phyloP scores from a whole-genome alignment of 2,888 invertebrate genomes.

The Cheilosia vernalis region DNA sequence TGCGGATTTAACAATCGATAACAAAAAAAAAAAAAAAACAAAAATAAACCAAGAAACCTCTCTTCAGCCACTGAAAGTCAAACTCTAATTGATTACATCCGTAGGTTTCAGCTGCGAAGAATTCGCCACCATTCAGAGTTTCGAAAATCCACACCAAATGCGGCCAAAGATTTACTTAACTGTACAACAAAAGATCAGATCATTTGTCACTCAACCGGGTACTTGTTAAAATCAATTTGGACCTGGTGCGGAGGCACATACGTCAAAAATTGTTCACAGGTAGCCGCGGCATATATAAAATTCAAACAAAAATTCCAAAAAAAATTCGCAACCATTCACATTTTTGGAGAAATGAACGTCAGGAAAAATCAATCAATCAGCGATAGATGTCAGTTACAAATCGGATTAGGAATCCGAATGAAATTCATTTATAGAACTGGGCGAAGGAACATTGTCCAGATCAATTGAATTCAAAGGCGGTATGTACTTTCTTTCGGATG shows the following conservation, averaged over 20 bases:
- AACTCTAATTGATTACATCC: conserved; percentile 53
- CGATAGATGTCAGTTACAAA: conserved; percentile 47
- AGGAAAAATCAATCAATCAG: conserved; percentile 54
- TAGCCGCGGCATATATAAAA: neutral
- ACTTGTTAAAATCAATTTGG: conserved; percentile 11
- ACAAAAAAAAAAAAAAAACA: conserved; percentile 13
- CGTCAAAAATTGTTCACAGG: conserved; percentile 9
- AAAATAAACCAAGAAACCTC: conserved; percentile 12
- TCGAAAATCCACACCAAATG: conserved; percentile 35
- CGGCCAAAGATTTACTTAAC: conserved; percentile 37
- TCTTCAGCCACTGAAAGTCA: conserved; percentile 26
- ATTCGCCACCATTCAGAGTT: conserved; percentile 33
- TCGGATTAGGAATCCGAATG: conserved; percentile 37
- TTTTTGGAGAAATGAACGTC: conserved; percentile 40
- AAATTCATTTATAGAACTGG: conserved; percentile 19
- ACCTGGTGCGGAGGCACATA: conserved; percentile 14
- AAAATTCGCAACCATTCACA: conserved; percentile 1
- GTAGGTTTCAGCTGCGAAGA: conserved; percentile 11
- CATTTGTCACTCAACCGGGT: conserved; percentile 44
- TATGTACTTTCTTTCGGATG: conserved; percentile 10
- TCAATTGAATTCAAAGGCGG: conserved; percentile 4
- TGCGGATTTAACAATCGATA: conserved; percentile 4
- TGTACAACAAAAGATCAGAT: conserved; percentile 41
- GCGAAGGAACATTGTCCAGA: neutral
- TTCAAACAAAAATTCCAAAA: neutral